Evolutionary conservation across 2,797 vertebrate genomes (phyloP).

Genomic region (Neopelma chrysocephalum): DNA sequence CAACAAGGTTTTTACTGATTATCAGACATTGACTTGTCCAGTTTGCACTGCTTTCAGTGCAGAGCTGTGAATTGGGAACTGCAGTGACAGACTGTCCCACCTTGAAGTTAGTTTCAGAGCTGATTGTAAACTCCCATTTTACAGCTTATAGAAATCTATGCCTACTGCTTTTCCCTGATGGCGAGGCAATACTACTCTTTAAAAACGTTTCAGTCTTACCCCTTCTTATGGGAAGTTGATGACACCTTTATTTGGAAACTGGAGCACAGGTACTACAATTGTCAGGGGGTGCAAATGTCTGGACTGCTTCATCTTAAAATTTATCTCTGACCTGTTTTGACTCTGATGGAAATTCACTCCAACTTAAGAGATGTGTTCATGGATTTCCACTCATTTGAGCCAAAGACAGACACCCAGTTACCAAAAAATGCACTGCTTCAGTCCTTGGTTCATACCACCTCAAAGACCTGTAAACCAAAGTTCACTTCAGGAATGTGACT

Average conservation of each 20-base stretch:
- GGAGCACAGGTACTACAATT: neutral
- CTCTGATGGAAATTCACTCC: neutral
- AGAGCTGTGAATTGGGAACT: neutral
- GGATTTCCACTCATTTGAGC: neutral
- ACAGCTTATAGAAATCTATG: neutral
- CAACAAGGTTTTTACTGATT: neutral
- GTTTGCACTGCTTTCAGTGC: neutral
- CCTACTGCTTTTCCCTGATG: neutral
- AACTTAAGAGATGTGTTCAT: neutral
- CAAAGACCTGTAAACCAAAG: neutral
- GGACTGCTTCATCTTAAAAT: neutral
- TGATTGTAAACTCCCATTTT: neutral
- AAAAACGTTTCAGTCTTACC: neutral
- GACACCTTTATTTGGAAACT: neutral
- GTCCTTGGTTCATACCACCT: neutral
- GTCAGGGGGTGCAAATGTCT: neutral
- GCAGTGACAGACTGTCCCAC: neutral
- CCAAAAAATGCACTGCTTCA: neutral
- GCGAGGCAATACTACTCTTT: neutral
- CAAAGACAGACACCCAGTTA: neutral
- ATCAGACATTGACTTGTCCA: neutral
- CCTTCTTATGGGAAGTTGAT: neutral
- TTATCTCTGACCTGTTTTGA: neutral
- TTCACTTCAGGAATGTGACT: neutral
- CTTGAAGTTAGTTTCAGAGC: neutral